Base-by-base conservation (phyloP, 2,888 invertebrate species). In the Zelleria hepariella region DNA sequence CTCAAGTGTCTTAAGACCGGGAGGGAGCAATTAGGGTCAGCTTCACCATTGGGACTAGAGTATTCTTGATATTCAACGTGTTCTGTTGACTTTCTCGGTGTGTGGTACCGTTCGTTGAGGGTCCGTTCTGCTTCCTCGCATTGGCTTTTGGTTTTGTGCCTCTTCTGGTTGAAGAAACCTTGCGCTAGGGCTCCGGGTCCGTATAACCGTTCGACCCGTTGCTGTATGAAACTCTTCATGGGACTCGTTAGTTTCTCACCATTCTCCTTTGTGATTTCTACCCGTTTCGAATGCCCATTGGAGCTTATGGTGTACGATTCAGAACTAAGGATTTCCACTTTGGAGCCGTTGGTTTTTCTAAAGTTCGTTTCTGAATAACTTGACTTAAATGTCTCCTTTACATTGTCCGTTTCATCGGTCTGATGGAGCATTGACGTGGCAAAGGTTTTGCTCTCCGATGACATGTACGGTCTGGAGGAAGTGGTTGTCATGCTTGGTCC, bases 141-240 rank as follows among this genome's bases (percentile, higher is more conserved):
- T 24, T 78, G 70, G 58, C 84, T 85, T 57, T 86, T 85, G 21
- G 78, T 71, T 67, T 90, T 90, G 63, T 88, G 87, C 6, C 91
- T 78, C 69, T 91, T 91, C 66, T 92, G 91, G 65, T 93, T 92
- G 75, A 95, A 94, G 75, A 96, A 96, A 0, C 95, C 95, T 75
- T 95, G 95, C 1, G 95, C 96, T 32, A 96, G 77, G 1, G 96
- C 96, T 4, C 95, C 95, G 0, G 96, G 95, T 0, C 97, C 97
- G 74, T 96, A 97, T 2, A 97, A 83, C 58, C 96, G 90, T 71
- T 97, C 97, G 0, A 97, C 96, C 53, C 96, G 91, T 72, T 96
- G 96, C 73, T 96, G 95, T 52, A 97, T 96, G 71, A 96, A 95
- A 56, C 96, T 94, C 73, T 92, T 93, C 72, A 91, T 90, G 20